Base-by-base conservation (phyloP, 2,113 vertebrate species). In the Erythrocercus mccallii region DNA sequence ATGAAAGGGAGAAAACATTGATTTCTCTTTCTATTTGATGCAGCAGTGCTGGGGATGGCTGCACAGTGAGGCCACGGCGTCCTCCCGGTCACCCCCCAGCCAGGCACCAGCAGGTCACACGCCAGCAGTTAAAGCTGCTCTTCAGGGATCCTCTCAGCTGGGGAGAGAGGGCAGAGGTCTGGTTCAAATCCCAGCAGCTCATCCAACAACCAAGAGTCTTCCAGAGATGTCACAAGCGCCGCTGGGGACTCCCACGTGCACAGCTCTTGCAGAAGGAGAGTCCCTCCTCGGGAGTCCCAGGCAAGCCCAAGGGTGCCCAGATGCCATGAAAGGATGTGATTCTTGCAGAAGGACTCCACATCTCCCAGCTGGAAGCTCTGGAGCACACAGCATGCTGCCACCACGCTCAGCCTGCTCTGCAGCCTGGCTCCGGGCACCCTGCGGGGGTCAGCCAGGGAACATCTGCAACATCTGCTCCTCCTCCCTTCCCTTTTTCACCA, bases 201-300 rank as follows among this genome's bases (percentile, higher is more conserved):
- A 35, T 15, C 50, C 10, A 10, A 40, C 54, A 92, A 70, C 40
- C 86, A 78, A 50, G 44, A 81, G 23, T 3, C 22, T 62, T 48
- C 33, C 11, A 2, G 38, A 62, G 48, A 68, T 48, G 40, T 10
- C 40, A 47, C 54, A 25, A 53, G 35, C 2, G 16, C 20, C 54
- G n/a, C 0, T 0, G 8, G 24, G 42, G 22, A 38, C 54, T 56
- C 5, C 4, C 17, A n/a, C 47, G 5, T 0, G 8, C 0, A 0
- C 61, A 58, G 35, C 56, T 35, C 62, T 56, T 15, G 11, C 27
- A 58, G 60, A 37, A 37, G 37, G 5, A 1, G 0, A 37, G n/a
- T 7, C 31, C 23, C 4, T 68, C 42, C 37, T 31, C 2, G 4
- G 15, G 28, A 9, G 48, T 19, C 24, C 42, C 42, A 11, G 24